phyloP scores from a whole-genome alignment of 2,888 invertebrate species.

The Lepidochitona cinerea region DNA sequence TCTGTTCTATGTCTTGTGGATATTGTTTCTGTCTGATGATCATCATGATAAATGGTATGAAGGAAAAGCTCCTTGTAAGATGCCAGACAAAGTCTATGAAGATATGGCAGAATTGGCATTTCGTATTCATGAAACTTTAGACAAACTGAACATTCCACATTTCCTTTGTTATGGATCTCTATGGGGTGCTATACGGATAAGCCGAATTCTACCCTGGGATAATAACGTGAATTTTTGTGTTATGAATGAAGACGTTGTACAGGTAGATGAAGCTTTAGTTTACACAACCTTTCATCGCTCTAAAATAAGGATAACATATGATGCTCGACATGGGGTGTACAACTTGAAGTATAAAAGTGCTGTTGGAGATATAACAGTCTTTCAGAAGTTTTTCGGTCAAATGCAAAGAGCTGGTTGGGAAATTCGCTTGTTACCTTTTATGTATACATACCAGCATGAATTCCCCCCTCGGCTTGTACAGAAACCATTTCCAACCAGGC shows the following conservation, averaged over 20 bases:
- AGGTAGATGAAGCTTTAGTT: constrained; percentile 71
- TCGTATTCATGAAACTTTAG: constrained; percentile 70
- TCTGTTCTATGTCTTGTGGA: background rate
- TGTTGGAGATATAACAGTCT: constrained; percentile 73
- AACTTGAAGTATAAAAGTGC: constrained; percentile 67
- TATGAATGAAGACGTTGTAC: constrained; percentile 71
- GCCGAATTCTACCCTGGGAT: constrained; percentile 75
- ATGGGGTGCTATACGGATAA: constrained; percentile 75
- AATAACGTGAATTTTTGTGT: constrained; percentile 74
- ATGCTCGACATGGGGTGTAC: constrained; percentile 74
- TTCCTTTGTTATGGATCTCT: constrained; percentile 76
- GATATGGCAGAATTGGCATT: constrained; percentile 64
- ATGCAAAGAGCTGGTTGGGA: constrained; percentile 75
- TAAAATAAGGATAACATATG: constrained; percentile 72
- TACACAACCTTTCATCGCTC: constrained; percentile 73
- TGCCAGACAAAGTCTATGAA: constrained; percentile 32
- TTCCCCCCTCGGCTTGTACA: constrained; percentile 74
- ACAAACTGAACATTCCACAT: constrained; percentile 73
- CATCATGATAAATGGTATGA: constrained; percentile 24
- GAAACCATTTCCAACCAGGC: constrained; percentile 72
- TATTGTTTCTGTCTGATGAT: background rate
- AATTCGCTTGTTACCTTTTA: constrained; percentile 73
- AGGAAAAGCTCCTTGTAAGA: constrained; percentile 24
- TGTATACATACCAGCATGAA: constrained; percentile 68
- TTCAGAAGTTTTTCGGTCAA: constrained; percentile 45